Conservation (phyloP, 2,797 vertebrate genomes). For the Champsocephalus gunnari region DNA sequence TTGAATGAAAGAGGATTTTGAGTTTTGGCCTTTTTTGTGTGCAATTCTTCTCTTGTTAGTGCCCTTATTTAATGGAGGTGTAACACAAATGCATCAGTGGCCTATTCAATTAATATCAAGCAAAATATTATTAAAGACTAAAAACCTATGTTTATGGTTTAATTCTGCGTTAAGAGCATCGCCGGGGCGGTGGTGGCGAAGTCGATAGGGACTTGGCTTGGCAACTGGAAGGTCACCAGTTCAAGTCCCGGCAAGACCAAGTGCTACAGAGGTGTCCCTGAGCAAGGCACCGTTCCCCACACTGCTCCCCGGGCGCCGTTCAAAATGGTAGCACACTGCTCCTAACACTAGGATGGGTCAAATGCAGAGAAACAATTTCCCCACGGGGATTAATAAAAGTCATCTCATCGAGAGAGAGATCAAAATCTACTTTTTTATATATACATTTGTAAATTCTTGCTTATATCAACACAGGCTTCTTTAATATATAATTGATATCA, state of each 20-base stretch:
- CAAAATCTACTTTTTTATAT: not conserved
- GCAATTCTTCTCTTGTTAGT: not conserved
- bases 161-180: not conserved
- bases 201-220: too few species aligned
- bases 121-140: not conserved
- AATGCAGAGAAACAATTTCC: too few species aligned
- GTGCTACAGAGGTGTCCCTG: too few species aligned
- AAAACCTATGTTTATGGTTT: not conserved
- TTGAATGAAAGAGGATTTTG: not conserved
- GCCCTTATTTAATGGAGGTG: not conserved
- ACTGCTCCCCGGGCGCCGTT: too few species aligned
- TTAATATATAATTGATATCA: conserved; percentile 1
- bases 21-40: not conserved
- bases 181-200: too few species aligned
- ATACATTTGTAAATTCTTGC: too few species aligned
- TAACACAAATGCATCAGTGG: not conserved
- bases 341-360: too few species aligned
- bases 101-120: not conserved
- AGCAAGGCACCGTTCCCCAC: too few species aligned
- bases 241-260: too few species aligned
- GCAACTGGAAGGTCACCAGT: too few species aligned
- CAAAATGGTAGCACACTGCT: too few species aligned
- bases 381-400: too few species aligned
- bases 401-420: not conserved
- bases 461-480: not conserved